Conservation (phyloP, 2,888 invertebrate genomes). For the Diloba caeruleocephala region DNA sequence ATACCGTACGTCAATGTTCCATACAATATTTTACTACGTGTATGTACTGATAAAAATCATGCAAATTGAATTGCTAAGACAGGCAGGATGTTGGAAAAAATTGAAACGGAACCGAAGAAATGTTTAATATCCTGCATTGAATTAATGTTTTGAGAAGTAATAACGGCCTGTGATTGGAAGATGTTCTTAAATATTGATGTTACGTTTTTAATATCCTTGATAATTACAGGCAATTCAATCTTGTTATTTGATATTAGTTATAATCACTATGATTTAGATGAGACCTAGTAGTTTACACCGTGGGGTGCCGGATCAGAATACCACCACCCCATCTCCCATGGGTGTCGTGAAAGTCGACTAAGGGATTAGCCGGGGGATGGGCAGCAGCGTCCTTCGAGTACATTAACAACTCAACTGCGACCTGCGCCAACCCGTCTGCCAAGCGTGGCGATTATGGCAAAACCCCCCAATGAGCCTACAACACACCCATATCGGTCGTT, state of each 20-base stretch:
- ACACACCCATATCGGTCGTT: too few species aligned
- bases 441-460: too few species aligned
- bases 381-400: too few species aligned
- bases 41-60: constrained; percentile 14
- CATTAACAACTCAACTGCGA: too few species aligned
- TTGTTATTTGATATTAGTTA: background rate
- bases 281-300: too few species aligned
- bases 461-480: too few species aligned
- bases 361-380: too few species aligned
- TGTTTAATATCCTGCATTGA: constrained; percentile 40
- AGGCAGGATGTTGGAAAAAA: constrained; percentile 12
- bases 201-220: constrained; percentile 22
- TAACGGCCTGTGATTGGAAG: constrained; percentile 6
- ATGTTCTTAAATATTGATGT: background rate
- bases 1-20: constrained; percentile 28
- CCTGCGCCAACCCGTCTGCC: too few species aligned
- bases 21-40: constrained; percentile 12
- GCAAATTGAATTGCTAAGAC: constrained; percentile 17
- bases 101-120: constrained; percentile 20
- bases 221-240: background rate
- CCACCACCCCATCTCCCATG: too few species aligned
- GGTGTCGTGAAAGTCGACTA: too few species aligned
- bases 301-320: too few species aligned
- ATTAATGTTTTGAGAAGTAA: constrained; percentile 16
- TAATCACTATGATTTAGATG: too few species aligned